These are phyloP conservation scores for Neomonachus schauinslandi DNA, from an alignment of 2,113 vertebrate genomes.

Conservation along the genomic window DNA sequence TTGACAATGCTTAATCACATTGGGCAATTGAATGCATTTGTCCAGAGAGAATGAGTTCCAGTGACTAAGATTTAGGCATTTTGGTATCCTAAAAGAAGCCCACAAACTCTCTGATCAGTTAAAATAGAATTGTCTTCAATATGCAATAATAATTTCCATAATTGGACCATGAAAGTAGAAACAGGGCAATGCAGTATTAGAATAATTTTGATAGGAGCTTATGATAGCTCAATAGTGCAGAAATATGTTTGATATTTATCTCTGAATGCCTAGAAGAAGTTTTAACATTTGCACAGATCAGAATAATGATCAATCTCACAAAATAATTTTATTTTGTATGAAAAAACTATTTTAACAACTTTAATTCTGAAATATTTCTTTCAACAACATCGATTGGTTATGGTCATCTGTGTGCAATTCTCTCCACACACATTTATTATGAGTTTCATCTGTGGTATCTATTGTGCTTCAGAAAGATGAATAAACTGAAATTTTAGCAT, in stretches of 20 bases:
- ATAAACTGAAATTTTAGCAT: neutral
- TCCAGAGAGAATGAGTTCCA: constrained; percentile 48
- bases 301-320: constrained; percentile 30
- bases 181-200: constrained; percentile 1
- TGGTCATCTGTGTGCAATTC: neutral
- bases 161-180: constrained; percentile 47
- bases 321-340: constrained; percentile 23
- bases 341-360: neutral
- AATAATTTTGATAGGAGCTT: constrained; percentile 23
- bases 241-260: constrained; percentile 5
- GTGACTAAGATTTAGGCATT: constrained; percentile 48
- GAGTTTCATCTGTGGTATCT: neutral
- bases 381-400: neutral
- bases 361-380: neutral
- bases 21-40: constrained; percentile 49
- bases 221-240: neutral
- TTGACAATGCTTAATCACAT: constrained; percentile 52
- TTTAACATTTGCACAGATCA: neutral
- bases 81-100: neutral
- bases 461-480: neutral
- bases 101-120: neutral
- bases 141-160: constrained; percentile 64
- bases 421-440: neutral
- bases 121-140: constrained; percentile 62
- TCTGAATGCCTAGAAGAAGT: neutral